A percentile compares a stretch with the other conserved stretches of the same genome.
Conservation (phyloP, 2,888 invertebrate species). For the Caenorhabditis sinica region DNA sequence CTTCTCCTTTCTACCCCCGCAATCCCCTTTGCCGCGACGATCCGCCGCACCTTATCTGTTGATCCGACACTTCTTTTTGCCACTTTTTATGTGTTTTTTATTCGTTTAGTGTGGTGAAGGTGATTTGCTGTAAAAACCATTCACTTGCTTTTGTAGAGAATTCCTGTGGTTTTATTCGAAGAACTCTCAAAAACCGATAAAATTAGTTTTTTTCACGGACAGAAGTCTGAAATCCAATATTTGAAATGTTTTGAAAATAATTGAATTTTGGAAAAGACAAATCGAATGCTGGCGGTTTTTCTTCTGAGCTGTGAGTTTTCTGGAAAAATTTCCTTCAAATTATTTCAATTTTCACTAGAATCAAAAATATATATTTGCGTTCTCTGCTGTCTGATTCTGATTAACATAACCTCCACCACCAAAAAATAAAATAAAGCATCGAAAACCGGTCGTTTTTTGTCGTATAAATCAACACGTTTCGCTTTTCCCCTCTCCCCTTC, state of each 20-base stretch:
- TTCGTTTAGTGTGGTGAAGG: slow-evolving; percentile 23
- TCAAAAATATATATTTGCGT: too few species aligned
- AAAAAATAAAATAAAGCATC: slow-evolving; percentile 20
- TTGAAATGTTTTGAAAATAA: too few species aligned
- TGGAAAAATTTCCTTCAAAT: too few species aligned
- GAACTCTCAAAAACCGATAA: neutral
- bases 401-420: neutral
- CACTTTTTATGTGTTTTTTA: slow-evolving; percentile 31
- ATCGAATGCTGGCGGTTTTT: too few species aligned
- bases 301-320: too few species aligned
- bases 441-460: slow-evolving; percentile 26
- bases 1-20: neutral
- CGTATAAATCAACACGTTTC: neutral
- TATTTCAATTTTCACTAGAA: too few species aligned
- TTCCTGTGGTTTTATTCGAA: neutral
- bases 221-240: too few species aligned
- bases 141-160: neutral
- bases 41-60: slow-evolving; percentile 28
- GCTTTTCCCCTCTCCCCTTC: neutral
- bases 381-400: neutral
- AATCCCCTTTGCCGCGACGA: neutral
- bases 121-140: neutral
- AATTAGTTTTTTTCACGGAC: neutral
- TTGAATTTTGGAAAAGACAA: too few species aligned
- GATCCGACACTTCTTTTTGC: slow-evolving; percentile 32